These are phyloP conservation scores for Ostrea denselamellosa DNA, from an alignment of 1,140 invertebrate species.

Conservation along the genomic window DNA sequence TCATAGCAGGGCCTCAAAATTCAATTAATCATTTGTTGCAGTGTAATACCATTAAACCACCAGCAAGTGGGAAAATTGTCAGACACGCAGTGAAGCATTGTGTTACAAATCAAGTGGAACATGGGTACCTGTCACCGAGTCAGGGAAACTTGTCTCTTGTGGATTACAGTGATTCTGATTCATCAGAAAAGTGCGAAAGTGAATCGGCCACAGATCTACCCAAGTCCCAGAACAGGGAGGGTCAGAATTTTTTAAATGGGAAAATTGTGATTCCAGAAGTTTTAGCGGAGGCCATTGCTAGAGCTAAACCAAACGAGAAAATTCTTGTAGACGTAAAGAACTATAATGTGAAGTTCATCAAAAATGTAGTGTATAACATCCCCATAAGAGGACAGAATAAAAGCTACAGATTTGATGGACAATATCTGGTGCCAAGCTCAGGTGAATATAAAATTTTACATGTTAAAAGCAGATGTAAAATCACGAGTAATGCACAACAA, in stretches of 20 bases:
- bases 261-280: background rate
- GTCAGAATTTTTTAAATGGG: background rate
- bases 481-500: too few species aligned
- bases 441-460: background rate
- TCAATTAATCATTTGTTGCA: background rate
- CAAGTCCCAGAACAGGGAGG: background rate
- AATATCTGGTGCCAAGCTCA: background rate
- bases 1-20: background rate
- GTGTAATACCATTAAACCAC: background rate
- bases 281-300: background rate
- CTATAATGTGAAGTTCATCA: background rate
- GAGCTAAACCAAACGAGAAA: background rate
- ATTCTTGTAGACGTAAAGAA: background rate
- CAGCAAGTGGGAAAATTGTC: background rate
- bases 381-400: background rate
- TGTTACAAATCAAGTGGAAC: too few species aligned
- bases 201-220: background rate
- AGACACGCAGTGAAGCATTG: background rate
- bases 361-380: background rate
- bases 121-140: background rate
- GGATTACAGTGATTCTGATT: conserved; percentile 17
- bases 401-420: background rate
- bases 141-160: background rate
- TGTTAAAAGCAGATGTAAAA: too few species aligned
- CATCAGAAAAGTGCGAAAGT: background rate